Evolutionary conservation across 2,888 invertebrate species (phyloP).

Genomic region (Gortyna flavago): DNA sequence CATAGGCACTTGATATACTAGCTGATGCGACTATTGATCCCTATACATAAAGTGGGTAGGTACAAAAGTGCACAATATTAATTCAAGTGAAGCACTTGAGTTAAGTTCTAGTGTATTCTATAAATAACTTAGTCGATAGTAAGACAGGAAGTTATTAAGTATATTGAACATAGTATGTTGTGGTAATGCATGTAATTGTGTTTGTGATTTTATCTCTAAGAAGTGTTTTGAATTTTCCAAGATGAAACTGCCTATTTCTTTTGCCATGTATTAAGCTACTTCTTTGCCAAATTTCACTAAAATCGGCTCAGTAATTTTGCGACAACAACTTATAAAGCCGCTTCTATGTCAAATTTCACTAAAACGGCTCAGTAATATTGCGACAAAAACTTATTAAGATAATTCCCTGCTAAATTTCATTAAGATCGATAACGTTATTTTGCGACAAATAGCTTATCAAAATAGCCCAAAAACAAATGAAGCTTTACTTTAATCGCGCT

Average conservation of each 20-base stretch:
- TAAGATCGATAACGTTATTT: too few relatives aligned
- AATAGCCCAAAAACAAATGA: background rate
- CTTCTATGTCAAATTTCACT: too few relatives aligned
- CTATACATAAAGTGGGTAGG: slow-evolving; percentile 14
- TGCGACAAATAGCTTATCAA: too few relatives aligned
- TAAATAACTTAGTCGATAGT: slow-evolving; percentile 37
- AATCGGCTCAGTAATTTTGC: too few relatives aligned
- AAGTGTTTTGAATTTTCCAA: background rate
- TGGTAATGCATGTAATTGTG: background rate
- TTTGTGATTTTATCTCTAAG: background rate
- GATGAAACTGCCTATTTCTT: background rate
- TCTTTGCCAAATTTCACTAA: too few relatives aligned
- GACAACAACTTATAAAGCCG: background rate
- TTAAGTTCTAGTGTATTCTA: slow-evolving; percentile 18
- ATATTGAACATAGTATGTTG: background rate
- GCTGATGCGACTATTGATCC: background rate
- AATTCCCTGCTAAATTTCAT: too few relatives aligned
- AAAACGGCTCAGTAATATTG: too few relatives aligned
- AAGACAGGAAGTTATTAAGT: slow-evolving; percentile 28
- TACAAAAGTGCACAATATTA: slow-evolving; percentile 16
- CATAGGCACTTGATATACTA: too few relatives aligned
- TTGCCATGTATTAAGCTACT: background rate
- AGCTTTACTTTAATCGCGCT: background rate
- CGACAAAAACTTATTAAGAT: too few relatives aligned
- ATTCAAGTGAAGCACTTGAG: slow-evolving; percentile 50